Base-by-base conservation (phyloP, 2,888 invertebrate genomes). In the Abrostola triplasia region DNA sequence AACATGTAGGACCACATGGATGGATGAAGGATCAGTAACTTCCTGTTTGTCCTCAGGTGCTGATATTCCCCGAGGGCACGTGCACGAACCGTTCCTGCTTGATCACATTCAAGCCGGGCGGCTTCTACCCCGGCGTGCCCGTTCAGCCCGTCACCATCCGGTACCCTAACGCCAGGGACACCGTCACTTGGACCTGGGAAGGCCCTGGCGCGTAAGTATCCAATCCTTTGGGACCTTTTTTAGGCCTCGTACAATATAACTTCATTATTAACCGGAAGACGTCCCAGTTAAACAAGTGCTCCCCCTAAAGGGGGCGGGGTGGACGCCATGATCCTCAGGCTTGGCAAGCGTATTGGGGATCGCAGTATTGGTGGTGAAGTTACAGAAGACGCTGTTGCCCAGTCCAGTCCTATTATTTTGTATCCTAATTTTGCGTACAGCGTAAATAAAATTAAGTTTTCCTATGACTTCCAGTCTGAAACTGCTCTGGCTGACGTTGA, bases 61-160 rank as follows among this genome's bases (percentile, higher is more conserved):
- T 98, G 67, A 98, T 99, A 83, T 99, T 99, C 91, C 98, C 99
- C 0, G 99, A 99, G 90, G 99, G 99, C 53, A 99, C 99, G 0
- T 99, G 99, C 90, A 98, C 99, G 38, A 99, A 99, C 93, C 96
- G 99, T 36, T 97, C 97, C 0, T 98, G 98, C 85, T 94, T 99
- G 79, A 98, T 98, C 79, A 97, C 98, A 42, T 98, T 98, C 91
- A 98, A 98, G 88, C 97, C 97, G 2, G 99, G 99, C 47, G 99
- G 98, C 10, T 99, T 99, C 92, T 98, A 98, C 91, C 98, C 99
- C 0, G 99, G 99, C 0, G 98, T 99, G 11, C 98, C 99, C 0
- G 97, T 99, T 1, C 99, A 99, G 87, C 99, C 99, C 0, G 98
- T 99, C 11, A 96, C 98, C 84, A 96, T 99, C 67, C 95, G 97